phyloP scores from a whole-genome alignment of 2,888 invertebrate genomes.

The Eristalis arbustorum region DNA sequence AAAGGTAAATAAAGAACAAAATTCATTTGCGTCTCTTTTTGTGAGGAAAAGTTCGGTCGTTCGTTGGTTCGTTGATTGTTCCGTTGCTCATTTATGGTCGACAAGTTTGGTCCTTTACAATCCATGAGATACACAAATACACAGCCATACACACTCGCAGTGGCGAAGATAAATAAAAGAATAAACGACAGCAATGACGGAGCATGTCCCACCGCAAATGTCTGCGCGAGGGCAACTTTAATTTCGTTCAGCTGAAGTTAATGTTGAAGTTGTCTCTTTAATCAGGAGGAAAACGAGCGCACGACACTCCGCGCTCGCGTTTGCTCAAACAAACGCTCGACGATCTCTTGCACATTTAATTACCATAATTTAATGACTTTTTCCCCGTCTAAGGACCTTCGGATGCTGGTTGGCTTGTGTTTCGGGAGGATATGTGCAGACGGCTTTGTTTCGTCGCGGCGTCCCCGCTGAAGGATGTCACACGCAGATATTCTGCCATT shows the following conservation, averaged over 20 bases:
- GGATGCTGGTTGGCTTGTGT: neutral
- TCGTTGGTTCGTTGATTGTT: slow-evolving; percentile 14
- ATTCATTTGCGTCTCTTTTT: slow-evolving; percentile 19
- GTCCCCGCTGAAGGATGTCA: neutral
- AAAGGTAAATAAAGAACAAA: slow-evolving; percentile 46
- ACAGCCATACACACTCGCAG: slow-evolving; percentile 28
- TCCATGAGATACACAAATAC: slow-evolving; percentile 28
- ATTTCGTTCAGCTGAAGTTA: neutral
- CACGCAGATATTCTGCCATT: slow-evolving; percentile 17
- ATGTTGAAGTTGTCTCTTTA: slow-evolving; percentile 42
- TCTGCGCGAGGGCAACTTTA: slow-evolving; percentile 27
- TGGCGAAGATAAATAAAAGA: neutral
- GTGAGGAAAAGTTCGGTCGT: slow-evolving; percentile 15
- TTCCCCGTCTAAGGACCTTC: slow-evolving; percentile 22
- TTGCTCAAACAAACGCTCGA: slow-evolving; percentile 18
- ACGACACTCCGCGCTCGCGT: neutral
- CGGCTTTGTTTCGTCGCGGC: neutral
- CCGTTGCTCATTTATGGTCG: slow-evolving; percentile 28
- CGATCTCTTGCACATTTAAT: slow-evolving; percentile 57
- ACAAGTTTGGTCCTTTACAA: slow-evolving; percentile 24
- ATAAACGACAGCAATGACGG: neutral
- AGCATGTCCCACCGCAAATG: neutral
- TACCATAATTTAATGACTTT: slow-evolving; percentile 63
- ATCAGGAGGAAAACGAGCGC: neutral
- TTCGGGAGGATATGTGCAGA: neutral